These are phyloP conservation scores for Eira barbara DNA, from an alignment of 2,113 vertebrate genomes.

Conservation along the genomic window DNA sequence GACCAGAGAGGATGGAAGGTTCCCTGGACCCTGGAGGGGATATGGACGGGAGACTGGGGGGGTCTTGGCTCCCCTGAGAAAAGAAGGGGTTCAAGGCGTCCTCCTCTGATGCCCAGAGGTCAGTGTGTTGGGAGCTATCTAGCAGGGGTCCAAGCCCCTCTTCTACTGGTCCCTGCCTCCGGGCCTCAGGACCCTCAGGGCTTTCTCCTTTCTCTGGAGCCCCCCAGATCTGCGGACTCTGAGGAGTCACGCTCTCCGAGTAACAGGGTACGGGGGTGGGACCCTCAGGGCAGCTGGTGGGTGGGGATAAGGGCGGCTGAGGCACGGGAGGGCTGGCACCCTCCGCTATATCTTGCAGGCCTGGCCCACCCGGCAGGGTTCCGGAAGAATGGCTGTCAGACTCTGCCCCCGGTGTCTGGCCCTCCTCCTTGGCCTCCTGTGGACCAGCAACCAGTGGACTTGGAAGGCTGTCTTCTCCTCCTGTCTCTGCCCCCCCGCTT, in stretches of 20 bases:
- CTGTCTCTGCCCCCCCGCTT: background rate
- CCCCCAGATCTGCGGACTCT: slow-evolving; percentile 41
- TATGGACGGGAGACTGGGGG: slow-evolving; percentile 55
- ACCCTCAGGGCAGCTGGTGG: slow-evolving; percentile 3
- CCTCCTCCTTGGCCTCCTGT: background rate
- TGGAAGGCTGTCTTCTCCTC: background rate
- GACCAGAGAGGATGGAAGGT: slow-evolving; percentile 58
- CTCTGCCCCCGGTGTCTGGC: background rate
- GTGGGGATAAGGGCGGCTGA: background rate
- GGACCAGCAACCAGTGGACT: background rate
- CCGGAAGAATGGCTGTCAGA: background rate
- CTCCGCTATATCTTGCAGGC: background rate
- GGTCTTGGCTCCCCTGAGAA: slow-evolving; percentile 42
- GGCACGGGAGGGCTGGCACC: background rate
- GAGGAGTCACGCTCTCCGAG: slow-evolving; percentile 29
- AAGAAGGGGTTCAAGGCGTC: slow-evolving; percentile 45
- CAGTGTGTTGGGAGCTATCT: background rate
- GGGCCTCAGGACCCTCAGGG: background rate
- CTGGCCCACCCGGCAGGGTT: background rate
- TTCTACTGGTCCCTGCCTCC: background rate
- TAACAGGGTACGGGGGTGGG: background rate
- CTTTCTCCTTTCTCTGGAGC: slow-evolving; percentile 9
- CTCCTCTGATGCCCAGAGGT: slow-evolving; percentile 18
- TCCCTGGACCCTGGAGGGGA: slow-evolving; percentile 72
- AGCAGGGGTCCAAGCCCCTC: background rate